Conservation (phyloP, 2,888 invertebrate genomes). For the Xestia rhomboidea region DNA sequence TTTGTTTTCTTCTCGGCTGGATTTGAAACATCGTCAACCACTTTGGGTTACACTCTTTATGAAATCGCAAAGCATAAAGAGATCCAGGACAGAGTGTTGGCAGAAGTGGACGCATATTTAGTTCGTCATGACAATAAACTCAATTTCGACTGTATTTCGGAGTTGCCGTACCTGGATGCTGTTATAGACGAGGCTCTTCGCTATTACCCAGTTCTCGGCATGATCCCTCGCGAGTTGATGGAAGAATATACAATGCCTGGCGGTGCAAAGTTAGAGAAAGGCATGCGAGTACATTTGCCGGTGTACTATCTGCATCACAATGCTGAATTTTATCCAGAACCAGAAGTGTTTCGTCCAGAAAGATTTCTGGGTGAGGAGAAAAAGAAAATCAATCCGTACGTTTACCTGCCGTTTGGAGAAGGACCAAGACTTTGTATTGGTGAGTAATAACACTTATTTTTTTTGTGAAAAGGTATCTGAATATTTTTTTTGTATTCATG, state of each 20-base stretch:
- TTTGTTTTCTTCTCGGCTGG: slow-evolving; percentile 61
- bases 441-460: slow-evolving; percentile 45
- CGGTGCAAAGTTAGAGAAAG: slow-evolving; percentile 70
- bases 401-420: slow-evolving; percentile 75
- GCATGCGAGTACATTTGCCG: slow-evolving; percentile 72
- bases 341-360: slow-evolving; percentile 73
- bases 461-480: neutral
- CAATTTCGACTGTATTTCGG: slow-evolving; percentile 53
- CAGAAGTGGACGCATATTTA: slow-evolving; percentile 56
- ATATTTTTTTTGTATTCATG: neutral
- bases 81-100: slow-evolving; percentile 37
- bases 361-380: slow-evolving; percentile 72
- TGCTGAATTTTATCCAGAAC: slow-evolving; percentile 72
- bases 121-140: slow-evolving; percentile 44
- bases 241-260: slow-evolving; percentile 73
- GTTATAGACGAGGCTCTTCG: slow-evolving; percentile 72
- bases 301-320: slow-evolving; percentile 71
- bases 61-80: slow-evolving; percentile 53
- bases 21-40: slow-evolving; percentile 58
- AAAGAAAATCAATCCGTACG: slow-evolving; percentile 68
- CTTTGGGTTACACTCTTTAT: slow-evolving; percentile 52
- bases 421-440: slow-evolving; percentile 76
- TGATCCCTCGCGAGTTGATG: slow-evolving; percentile 70
- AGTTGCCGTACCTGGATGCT: slow-evolving; percentile 72
- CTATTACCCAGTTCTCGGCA: slow-evolving; percentile 71